phyloP scores from a whole-genome alignment of 2,797 vertebrate species.

The Spinus pinus region DNA sequence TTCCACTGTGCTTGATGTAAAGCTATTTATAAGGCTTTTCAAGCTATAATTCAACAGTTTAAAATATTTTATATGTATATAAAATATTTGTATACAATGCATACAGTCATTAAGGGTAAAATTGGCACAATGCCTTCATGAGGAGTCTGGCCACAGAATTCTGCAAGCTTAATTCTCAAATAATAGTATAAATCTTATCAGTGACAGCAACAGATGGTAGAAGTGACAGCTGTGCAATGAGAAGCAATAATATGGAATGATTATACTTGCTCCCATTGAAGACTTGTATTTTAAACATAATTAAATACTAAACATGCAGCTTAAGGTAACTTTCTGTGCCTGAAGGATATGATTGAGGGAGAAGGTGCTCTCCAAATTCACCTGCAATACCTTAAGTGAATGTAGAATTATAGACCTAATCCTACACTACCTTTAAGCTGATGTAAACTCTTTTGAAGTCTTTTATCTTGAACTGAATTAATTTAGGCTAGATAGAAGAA shows the following conservation, averaged over 20 bases:
- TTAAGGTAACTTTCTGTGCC: not conserved
- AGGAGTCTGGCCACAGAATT: not conserved
- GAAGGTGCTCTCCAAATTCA: not conserved
- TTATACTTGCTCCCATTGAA: not conserved
- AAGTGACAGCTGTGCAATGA: not conserved
- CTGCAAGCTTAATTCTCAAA: not conserved
- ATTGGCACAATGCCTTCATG: not conserved
- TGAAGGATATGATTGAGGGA: not conserved
- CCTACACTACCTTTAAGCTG: not conserved
- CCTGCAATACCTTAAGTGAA: not conserved
- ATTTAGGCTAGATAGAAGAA: not conserved
- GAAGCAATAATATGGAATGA: not conserved
- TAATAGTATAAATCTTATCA: not conserved
- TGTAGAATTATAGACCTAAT: not conserved
- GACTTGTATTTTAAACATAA: not conserved
- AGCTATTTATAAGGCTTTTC: not conserved
- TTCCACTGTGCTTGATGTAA: not conserved
- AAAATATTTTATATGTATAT: not conserved
- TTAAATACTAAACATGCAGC: not conserved
- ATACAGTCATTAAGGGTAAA: not conserved
- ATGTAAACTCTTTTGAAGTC: not conserved
- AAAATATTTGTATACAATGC: not conserved
- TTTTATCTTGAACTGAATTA: not conserved
- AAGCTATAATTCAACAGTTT: not conserved
- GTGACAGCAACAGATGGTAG: not conserved